phyloP scores from a whole-genome alignment of 2,113 vertebrate species.

The Pseudonaja textilis region DNA sequence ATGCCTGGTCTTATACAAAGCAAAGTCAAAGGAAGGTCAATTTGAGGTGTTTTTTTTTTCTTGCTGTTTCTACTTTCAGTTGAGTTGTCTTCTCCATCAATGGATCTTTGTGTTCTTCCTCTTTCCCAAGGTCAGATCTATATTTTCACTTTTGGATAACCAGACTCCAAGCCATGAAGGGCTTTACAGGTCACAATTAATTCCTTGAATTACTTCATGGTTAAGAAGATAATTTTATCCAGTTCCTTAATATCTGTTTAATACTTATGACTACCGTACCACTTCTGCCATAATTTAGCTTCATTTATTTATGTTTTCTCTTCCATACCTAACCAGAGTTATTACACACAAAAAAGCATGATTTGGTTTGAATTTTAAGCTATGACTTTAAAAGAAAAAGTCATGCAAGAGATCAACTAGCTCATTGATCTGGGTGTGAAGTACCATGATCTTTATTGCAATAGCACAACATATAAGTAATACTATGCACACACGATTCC shows the following conservation, averaged over 20 bases:
- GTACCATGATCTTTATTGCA: neutral
- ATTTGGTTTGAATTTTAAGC: neutral
- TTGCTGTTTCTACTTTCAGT: neutral
- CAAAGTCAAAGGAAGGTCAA: neutral
- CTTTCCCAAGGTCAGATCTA: neutral
- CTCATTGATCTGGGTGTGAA: neutral
- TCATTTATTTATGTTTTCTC: neutral
- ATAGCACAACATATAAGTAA: neutral
- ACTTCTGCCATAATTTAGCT: neutral
- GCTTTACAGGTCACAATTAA: neutral
- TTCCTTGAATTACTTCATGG: neutral
- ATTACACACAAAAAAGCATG: neutral
- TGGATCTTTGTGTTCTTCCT: neutral
- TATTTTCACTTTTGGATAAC: neutral
- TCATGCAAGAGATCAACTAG: neutral
- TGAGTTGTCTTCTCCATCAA: neutral
- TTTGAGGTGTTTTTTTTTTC: neutral
- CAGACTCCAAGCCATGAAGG: neutral
- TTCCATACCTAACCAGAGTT: neutral
- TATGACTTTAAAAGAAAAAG: neutral
- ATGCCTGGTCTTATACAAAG: neutral
- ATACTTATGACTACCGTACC: neutral
- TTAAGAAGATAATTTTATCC: neutral
- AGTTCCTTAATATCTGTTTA: neutral
- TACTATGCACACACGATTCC: constrained; percentile 6